Percentiles rank a stretch among this genome's conserved stretches.
phyloP scores from a whole-genome alignment of 2,888 invertebrate species.

The Nesidiocoris tenuis region DNA sequence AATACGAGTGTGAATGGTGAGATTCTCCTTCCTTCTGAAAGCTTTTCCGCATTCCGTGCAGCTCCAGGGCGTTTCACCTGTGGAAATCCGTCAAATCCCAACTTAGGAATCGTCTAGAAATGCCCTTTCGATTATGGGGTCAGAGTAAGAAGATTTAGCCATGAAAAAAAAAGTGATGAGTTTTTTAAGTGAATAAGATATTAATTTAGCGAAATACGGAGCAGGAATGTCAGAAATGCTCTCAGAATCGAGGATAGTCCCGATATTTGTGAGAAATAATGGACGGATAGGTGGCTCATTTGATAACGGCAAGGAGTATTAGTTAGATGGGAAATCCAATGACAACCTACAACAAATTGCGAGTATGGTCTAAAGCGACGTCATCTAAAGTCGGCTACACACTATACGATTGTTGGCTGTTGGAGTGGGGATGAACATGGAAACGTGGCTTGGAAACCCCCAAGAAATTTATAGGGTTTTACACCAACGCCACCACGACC shows the following conservation, averaged over 20 bases:
- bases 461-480: too few species aligned
- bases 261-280: not conserved
- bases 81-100: not conserved
- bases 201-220: not conserved
- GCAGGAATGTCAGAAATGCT: not conserved
- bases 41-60: conserved; percentile 73
- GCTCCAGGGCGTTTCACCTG: conserved; percentile 63
- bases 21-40: conserved; percentile 52
- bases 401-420: too few species aligned
- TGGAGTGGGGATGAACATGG: too few species aligned
- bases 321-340: too few species aligned
- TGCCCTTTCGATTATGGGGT: too few species aligned
- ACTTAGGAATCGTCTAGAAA: not conserved
- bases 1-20: conserved; percentile 53
- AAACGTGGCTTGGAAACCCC: too few species aligned
- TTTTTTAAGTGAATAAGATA: not conserved
- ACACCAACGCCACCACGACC: too few species aligned
- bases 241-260: not conserved
- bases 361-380: not conserved
- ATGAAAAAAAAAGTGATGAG: not conserved
- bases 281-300: too few species aligned
- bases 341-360: too few species aligned
- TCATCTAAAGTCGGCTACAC: too few species aligned
- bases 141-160: too few species aligned
- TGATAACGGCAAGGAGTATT: too few species aligned